Evolutionary conservation across 2,113 vertebrate genomes (phyloP), one percentile per base, ranked within the genome.

Genomic region (Arothron firmamentum): DNA sequence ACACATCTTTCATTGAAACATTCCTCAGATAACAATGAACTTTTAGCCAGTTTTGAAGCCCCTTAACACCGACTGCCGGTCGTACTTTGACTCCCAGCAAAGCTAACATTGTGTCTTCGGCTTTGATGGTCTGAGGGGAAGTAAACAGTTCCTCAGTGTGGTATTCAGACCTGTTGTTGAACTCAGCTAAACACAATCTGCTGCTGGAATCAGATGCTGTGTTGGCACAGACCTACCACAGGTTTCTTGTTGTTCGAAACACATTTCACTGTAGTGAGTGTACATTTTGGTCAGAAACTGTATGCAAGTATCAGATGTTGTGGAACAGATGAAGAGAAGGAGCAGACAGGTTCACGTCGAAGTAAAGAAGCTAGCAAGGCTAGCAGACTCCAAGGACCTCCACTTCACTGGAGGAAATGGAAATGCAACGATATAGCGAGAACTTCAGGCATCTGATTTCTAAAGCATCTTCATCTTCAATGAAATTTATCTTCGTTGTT

Each of bases 191-290:
- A 16, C 8, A 50, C 48, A 54, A 46, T 49, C 54, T 71, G 61
- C 59, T 43, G 17, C 54, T 67, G 64, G 56, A 72, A 67, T 82
- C 67, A 71, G 56, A 70, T 69, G 54, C 55, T 47, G 59, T 68
- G 38, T 74, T 62, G 69, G 63, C 68, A 52, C 8, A 0, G 6
- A 13, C 46, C 50, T 43, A 15, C 43, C 13, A 5, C 43, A 45
- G 11, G 13, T 0, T 45, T 45, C 13, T 45, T 45, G 10, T 43
- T 43, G 10, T 23, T 23, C 21, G 3, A 23, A 23, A 23, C 21
- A 23, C 21, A 23, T 23, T 23, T 23, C 21, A 23, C 21, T 23
- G 21, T 23, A 23, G 28, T 9, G 28, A 31, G 28, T 9, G 28
- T 31, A 9, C 5, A 31, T 31, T 31, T 31, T 23, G 2, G 28